Evolutionary conservation across 2,113 vertebrate species (phyloP).

Genomic region (Eulemur rufifrons): DNA sequence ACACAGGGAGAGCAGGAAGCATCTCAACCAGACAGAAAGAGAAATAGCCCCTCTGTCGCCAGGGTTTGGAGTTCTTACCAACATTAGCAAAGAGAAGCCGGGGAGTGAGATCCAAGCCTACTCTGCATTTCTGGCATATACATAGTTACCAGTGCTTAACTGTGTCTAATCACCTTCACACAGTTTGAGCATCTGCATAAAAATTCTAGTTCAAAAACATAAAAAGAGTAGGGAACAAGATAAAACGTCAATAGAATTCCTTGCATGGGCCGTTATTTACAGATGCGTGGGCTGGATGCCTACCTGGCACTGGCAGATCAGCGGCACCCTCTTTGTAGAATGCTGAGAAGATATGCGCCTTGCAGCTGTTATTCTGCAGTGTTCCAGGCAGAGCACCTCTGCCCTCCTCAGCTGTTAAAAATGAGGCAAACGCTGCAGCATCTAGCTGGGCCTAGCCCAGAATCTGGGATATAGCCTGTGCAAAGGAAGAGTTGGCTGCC

Average conservation of each 20-base stretch:
- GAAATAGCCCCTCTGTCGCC: rapidly evolving
- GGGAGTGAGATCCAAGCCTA: rapidly evolving
- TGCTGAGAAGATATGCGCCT: rapidly evolving
- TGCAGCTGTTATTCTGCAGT: background rate
- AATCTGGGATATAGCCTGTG: background rate
- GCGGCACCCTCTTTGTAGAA: too few species aligned
- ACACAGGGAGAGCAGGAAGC: rapidly evolving
- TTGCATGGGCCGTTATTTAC: background rate
- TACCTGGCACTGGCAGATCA: too few species aligned
- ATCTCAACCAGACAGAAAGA: background rate
- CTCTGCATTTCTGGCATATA: too few species aligned
- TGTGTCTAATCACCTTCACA: too few species aligned
- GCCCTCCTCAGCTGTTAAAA: rapidly evolving
- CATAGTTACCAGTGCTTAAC: background rate
- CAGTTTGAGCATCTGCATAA: background rate
- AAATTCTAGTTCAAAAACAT: background rate
- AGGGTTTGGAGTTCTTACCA: background rate
- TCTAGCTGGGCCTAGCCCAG: too few species aligned
- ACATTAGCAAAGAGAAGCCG: background rate
- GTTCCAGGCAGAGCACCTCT: background rate
- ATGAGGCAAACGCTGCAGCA: background rate
- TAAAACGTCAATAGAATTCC: background rate
- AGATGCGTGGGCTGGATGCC: background rate
- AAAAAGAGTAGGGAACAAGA: background rate
- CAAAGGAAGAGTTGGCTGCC: background rate